Base-by-base conservation (phyloP, 2,888 invertebrate genomes). In the Drosophila helvetica region DNA sequence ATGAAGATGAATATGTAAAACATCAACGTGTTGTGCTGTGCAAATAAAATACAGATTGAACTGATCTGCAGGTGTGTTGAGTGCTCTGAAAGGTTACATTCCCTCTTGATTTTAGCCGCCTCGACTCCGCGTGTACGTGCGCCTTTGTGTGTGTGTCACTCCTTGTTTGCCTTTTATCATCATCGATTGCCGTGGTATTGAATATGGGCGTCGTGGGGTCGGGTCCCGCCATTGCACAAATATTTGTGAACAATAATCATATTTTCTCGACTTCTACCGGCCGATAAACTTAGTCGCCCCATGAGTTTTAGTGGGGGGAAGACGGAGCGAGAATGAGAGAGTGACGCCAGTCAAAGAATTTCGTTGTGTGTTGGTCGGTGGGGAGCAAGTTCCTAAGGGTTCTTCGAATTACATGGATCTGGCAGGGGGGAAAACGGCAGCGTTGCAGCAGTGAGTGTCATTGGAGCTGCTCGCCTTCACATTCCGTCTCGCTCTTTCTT, bases 181-280 rank as follows among this genome's bases (percentile, higher is more conserved):
- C 22, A 79, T 75, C 71, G 74, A 67, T 77, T 64, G 30, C 27
- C 53, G 33, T 50, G 33, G 22, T 48, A 47, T 46, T 30, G 33
- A 47, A 51, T 46, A 42, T 57, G 7, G 48, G 46, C 30, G 30
- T 17, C 22, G 38, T 43, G 50, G 38, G 38, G 59, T 48, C 38
- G 48, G 52, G 55, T 59, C 59, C 68, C 85, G 80, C 79, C 79
- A 74, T 74, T 77, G 69, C 78, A 68, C 78, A 78, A 81, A 83
- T 86, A 84, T 77, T 78, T 77, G 77, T 78, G 69, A 77, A 53
- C 65, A 75, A 73, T 85, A 75, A 71, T 80, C 74, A 63, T 75
- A 69, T 74, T 70, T 45, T 63, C 57, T 54, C 64, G 71, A 61
- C 67, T 65, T 59, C 46, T 56, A 63, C 63, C 53, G 62, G 60